These are phyloP conservation scores for Aphodius sticticus DNA, from an alignment of 2,888 invertebrate species.

Conservation along the genomic window DNA sequence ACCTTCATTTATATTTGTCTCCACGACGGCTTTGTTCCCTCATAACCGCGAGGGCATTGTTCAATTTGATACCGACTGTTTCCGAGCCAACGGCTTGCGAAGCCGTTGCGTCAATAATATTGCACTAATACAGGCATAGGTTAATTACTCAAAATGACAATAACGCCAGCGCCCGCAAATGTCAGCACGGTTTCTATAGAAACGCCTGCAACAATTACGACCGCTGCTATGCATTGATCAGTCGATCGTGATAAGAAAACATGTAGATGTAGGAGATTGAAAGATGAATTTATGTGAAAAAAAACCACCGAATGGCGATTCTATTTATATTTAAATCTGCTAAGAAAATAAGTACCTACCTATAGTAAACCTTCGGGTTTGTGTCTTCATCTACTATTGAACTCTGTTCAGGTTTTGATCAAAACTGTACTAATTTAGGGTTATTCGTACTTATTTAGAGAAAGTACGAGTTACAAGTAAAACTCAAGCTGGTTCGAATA, in stretches of 20 bases:
- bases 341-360: too few species aligned
- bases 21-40: not conserved
- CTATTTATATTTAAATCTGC: too few species aligned
- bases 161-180: not conserved
- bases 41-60: not conserved
- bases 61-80: not conserved
- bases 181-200: not conserved
- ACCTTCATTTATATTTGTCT: not conserved
- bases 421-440: too few species aligned
- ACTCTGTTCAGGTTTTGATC: too few species aligned
- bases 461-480: too few species aligned
- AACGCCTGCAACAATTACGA: not conserved
- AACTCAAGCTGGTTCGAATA: too few species aligned
- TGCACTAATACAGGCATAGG: conserved; percentile 4
- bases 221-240: not conserved
- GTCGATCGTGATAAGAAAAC: not conserved
- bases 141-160: conserved; percentile 4
- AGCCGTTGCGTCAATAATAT: not conserved
- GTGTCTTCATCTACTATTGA: too few species aligned
- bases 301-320: too few species aligned
- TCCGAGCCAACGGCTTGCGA: not conserved
- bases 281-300: too few species aligned
- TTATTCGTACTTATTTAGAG: too few species aligned
- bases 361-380: too few species aligned
- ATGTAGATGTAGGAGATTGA: not conserved